Base-by-base conservation (phyloP, 2,797 vertebrate genomes). In the Thunnus albacares region DNA sequence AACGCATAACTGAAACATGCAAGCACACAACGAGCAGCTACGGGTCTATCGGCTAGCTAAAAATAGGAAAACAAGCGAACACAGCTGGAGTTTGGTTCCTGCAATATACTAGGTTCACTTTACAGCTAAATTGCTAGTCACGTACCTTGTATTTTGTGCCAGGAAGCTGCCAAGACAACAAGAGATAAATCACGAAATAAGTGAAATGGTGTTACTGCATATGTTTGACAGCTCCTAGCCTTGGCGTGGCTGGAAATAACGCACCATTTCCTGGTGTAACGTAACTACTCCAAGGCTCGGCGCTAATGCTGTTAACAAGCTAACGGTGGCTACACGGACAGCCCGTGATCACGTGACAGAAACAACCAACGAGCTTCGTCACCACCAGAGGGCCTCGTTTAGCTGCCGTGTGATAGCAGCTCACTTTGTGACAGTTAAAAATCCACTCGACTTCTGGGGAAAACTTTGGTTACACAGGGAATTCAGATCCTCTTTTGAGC, bases 301-400 rank as follows among this genome's bases (percentile, higher is more conserved):
- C 49, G 85, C 80, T 84, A 91, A 66, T 61, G 55, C 62, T 10
- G 76, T 79, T 90, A 90, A 80, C 79, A 60, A 33, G 90, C 88
- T 82, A 92, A 80, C 71, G 68, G 60, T 41, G 49, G 76, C 71
- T 67, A 47, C 66, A 61, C 22, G n/a, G 81, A 10, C 52, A 62
- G 68, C 24, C 8, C 49, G 41, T 14, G 79, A 20, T 94, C 93
- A 93, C 74, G 91, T 94, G 93, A 56, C 24, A 63, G 24, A 56
- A 69, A 47, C 79, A 72, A 61, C 75, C 66, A 77, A 26, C 55
- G 66, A 68, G 41, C 4, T 15, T 52, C 1, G 15, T 6, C 28
- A 51, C 75, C 91, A 76, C 63, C 1, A 90, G 91, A 65, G 71
- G 17, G 86, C 75, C 80, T 45, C 49, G 86, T 82, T 78, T 59